Evolutionary conservation across 2,797 vertebrate genomes (phyloP).

Genomic region (Diceros bicornis): DNA sequence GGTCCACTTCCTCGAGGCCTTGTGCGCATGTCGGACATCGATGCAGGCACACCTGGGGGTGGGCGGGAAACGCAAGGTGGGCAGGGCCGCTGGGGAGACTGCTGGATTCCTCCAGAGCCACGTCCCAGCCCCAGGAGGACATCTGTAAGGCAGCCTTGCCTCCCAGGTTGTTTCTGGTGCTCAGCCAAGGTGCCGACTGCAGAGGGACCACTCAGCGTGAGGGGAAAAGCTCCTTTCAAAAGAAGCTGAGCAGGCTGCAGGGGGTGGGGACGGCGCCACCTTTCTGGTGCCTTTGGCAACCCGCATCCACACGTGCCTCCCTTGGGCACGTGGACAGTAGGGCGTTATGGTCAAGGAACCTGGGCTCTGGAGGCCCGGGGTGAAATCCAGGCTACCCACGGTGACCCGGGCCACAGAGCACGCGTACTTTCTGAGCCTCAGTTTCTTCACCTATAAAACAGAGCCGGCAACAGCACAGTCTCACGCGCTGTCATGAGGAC

Average conservation of each 20-base stretch:
- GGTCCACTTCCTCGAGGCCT: conserved; percentile 96
- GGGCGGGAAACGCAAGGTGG: neutral
- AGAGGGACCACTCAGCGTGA: neutral
- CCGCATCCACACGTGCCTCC: too few species aligned
- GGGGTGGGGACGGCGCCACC: rapidly evolving
- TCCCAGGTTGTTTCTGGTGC: neutral
- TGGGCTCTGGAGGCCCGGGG: too few species aligned
- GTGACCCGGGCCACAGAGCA: neutral
- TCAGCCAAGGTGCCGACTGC: too few species aligned
- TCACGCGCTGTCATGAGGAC: rapidly evolving
- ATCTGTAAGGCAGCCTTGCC: neutral
- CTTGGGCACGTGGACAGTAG: neutral
- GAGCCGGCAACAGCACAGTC: neutral
- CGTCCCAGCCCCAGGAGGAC: rapidly evolving
- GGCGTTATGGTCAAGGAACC: neutral
- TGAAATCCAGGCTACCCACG: neutral
- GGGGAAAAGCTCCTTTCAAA: neutral
- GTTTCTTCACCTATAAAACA: neutral
- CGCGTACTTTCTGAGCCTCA: neutral
- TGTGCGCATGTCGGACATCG: conserved; percentile 96
- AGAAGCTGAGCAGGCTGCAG: too few species aligned
- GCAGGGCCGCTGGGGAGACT: rapidly evolving
- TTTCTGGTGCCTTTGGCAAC: neutral
- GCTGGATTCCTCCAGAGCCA: neutral
- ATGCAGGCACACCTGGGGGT: conserved; percentile 93